These are phyloP conservation scores for Cydia pomonella DNA, from an alignment of 1,140 invertebrate species.

Conservation along the genomic window DNA sequence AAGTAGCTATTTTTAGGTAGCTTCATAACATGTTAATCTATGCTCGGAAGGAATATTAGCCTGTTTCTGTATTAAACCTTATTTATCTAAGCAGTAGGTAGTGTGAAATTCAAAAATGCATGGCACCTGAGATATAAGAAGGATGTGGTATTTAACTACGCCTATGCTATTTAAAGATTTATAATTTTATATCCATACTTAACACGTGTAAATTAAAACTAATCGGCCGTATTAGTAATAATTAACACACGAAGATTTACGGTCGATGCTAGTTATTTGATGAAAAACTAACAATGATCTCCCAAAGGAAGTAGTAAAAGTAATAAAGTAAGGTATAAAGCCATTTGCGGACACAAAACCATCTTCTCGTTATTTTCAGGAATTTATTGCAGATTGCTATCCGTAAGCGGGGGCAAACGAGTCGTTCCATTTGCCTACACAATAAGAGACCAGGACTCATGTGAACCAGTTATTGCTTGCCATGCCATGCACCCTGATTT, in stretches of 20 bases:
- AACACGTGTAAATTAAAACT: neutral
- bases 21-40: no score
- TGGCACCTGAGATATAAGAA: neutral
- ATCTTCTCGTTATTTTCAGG: conserved; percentile 19
- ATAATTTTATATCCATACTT: neutral
- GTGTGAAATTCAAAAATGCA: neutral
- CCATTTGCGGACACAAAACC: conserved; percentile 28
- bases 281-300: neutral
- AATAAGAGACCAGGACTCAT: neutral
- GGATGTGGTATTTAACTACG: neutral
- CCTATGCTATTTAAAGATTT: neutral
- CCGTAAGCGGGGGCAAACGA: conserved; percentile 16
- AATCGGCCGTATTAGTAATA: conserved; percentile 7
- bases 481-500: neutral
- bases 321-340: conserved; percentile 13
- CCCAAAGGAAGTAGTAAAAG: conserved; percentile 15
- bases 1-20: no score
- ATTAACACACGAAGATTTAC: conserved; percentile 3
- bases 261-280: neutral
- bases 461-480: neutral
- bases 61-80: no score
- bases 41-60: no score
- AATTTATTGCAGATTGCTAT: conserved; percentile 30
- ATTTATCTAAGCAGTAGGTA: neutral
- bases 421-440: neutral